phyloP scores from a whole-genome alignment of 2,113 vertebrate species.

The Okapia johnstoni region DNA sequence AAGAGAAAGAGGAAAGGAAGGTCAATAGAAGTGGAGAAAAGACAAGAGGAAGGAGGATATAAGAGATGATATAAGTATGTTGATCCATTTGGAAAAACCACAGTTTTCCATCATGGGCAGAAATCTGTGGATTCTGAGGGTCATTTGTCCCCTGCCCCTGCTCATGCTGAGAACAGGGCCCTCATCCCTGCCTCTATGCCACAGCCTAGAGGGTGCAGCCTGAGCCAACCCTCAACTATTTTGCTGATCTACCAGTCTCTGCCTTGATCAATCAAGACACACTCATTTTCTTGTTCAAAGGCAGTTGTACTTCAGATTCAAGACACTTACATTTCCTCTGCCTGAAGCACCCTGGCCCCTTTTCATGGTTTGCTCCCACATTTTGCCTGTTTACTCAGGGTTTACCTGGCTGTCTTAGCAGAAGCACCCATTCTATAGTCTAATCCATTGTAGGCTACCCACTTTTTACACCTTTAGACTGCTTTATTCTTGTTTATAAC shows the following conservation, averaged over 20 bases:
- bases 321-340: not conserved
- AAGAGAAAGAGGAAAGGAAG: not conserved
- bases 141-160: not conserved
- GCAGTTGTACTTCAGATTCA: not conserved
- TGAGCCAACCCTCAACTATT: not conserved
- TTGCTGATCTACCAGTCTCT: not conserved
- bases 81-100: not conserved
- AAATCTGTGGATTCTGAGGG: not conserved
- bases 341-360: not conserved
- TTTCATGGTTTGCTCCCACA: not conserved
- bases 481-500: not conserved
- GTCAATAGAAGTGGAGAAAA: not conserved
- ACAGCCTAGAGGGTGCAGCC: fast-evolving
- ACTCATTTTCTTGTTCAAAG: not conserved
- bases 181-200: fast-evolving
- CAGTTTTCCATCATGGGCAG: not conserved
- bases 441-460: not conserved
- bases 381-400: not conserved
- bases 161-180: not conserved
- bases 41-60: not conserved
- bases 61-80: not conserved
- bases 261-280: not conserved
- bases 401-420: not conserved
- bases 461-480: not conserved
- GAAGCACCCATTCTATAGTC: not conserved